Evolutionary conservation across 30 jellyfish, hydroid and myxozoan species (phyloP).

Genomic region (Euphysa ruthae): DNA sequence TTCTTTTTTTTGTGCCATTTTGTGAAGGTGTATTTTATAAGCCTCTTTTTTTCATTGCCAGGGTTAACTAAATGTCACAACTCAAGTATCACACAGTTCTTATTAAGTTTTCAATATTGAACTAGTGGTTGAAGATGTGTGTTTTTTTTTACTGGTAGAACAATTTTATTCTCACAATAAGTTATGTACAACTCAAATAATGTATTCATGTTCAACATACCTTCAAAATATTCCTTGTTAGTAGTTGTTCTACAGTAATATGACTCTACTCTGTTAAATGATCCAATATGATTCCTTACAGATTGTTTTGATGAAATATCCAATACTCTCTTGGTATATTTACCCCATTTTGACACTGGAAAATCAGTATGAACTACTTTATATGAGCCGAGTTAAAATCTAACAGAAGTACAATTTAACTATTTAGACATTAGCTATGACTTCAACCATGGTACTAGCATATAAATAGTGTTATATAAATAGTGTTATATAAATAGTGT

Average conservation of each 20-base stretch:
- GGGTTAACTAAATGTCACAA: neutral
- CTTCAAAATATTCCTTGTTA: neutral
- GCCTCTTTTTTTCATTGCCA: neutral
- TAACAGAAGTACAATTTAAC: too few species aligned
- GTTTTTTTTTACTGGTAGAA: neutral
- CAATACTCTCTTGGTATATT: too few species aligned
- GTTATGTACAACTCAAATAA: neutral
- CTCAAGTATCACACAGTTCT: constrained; percentile 19
- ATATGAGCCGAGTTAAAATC: too few species aligned
- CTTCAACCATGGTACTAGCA: too few species aligned
- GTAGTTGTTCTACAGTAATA: neutral
- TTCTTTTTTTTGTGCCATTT: neutral
- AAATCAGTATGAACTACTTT: too few species aligned
- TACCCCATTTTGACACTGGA: too few species aligned
- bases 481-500: too few species aligned
- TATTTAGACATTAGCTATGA: too few species aligned
- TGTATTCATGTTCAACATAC: neutral
- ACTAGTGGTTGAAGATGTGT: neutral
- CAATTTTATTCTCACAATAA: neutral
- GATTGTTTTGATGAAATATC: too few species aligned
- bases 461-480: too few species aligned
- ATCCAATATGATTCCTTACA: too few species aligned
- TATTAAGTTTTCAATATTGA: neutral
- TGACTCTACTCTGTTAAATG: constrained; percentile 1
- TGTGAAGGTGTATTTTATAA: neutral